These are phyloP conservation scores for Drosophila tripunctata DNA, from an alignment of 2,888 invertebrate species.

Conservation along the genomic window DNA sequence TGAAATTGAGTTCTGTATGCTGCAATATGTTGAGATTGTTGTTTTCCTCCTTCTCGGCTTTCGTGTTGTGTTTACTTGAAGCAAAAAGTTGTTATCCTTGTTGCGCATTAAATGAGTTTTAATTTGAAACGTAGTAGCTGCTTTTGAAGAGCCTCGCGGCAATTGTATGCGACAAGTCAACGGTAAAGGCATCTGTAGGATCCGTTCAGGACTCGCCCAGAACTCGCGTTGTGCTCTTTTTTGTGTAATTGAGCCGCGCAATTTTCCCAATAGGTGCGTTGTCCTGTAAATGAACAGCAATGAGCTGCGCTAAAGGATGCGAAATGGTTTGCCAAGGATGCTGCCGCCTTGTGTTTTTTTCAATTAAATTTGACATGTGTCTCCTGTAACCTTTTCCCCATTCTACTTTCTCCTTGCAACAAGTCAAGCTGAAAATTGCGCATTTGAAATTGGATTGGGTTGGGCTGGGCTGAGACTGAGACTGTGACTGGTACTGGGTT, in stretches of 20 bases:
- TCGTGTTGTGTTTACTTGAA: slow-evolving; percentile 56
- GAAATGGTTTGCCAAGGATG: slow-evolving; percentile 49
- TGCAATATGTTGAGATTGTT: not conserved
- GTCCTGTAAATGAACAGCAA: slow-evolving; percentile 75
- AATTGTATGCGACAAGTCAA: slow-evolving; percentile 67
- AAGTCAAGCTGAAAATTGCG: slow-evolving; percentile 80
- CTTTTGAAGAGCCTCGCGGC: slow-evolving; percentile 21
- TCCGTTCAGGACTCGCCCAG: not conserved
- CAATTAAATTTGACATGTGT: slow-evolving; percentile 74
- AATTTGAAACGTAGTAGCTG: slow-evolving; percentile 70
- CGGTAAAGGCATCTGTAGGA: slow-evolving; percentile 37
- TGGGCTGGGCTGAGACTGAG: too few relatives aligned
- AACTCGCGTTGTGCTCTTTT: not conserved
- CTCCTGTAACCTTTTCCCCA: slow-evolving; percentile 25
- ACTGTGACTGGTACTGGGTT: not conserved
- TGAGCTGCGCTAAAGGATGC: slow-evolving; percentile 42
- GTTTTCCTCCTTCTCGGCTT: not conserved
- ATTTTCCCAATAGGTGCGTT: slow-evolving; percentile 65
- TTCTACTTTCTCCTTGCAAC: slow-evolving; percentile 43
- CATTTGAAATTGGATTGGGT: slow-evolving; percentile 54
- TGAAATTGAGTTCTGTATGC: slow-evolving; percentile 27
- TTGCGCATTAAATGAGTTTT: slow-evolving; percentile 73
- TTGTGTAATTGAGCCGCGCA: slow-evolving; percentile 71
- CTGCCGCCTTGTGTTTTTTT: slow-evolving; percentile 54
- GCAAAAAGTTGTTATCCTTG: slow-evolving; percentile 42